Evolutionary conservation across 2,113 vertebrate species (phyloP).

Genomic region (Sakesphorus luctuosus): DNA sequence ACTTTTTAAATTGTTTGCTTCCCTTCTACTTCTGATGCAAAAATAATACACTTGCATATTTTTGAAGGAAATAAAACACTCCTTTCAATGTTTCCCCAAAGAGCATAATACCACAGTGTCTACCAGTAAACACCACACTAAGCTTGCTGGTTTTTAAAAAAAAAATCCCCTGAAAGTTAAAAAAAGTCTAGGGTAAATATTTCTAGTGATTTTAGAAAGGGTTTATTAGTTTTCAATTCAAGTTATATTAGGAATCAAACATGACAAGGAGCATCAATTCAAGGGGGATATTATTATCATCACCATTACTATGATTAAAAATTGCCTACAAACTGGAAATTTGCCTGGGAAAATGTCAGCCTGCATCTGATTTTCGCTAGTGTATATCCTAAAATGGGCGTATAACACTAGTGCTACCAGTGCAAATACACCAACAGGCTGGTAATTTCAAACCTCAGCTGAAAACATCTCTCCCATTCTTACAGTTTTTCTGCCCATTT

Average conservation of each 20-base stretch:
- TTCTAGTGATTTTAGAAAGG: not conserved
- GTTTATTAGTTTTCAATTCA: not conserved
- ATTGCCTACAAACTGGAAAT: not conserved
- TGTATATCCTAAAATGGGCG: not conserved
- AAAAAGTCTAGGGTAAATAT: constrained; percentile 11
- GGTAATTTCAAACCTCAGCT: constrained; percentile 58
- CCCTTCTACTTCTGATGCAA: not conserved
- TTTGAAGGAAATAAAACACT: not conserved
- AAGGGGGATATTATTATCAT: not conserved
- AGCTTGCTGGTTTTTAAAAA: not conserved
- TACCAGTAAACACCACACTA: not conserved
- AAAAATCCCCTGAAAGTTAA: not conserved
- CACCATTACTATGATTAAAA: not conserved
- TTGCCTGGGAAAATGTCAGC: not conserved
- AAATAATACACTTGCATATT: not conserved
- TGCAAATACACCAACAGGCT: constrained; percentile 2
- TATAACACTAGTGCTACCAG: not conserved
- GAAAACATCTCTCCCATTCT: constrained; percentile 45
- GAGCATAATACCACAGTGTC: not conserved
- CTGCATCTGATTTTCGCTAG: not conserved
- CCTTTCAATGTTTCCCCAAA: not conserved
- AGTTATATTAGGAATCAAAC: not conserved
- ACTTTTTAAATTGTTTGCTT: not conserved
- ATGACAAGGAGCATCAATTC: not conserved
- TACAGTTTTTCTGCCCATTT: constrained; percentile 56